Conservation (phyloP, 2,797 vertebrate genomes). For the Poeciliopsis turneri region DNA sequence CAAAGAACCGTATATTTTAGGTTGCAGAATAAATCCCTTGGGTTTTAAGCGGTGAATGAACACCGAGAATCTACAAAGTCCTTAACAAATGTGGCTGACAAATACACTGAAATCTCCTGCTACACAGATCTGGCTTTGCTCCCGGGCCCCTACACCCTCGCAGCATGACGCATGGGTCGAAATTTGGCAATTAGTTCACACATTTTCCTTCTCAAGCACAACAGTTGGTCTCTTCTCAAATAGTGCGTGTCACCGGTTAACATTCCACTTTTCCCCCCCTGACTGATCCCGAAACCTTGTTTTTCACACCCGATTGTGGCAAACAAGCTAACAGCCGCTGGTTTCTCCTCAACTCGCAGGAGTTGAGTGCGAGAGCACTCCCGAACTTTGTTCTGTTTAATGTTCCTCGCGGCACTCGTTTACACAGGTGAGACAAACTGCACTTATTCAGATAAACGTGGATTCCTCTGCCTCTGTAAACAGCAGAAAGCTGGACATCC, state of each 20-base stretch:
- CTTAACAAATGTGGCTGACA: conserved; percentile 31
- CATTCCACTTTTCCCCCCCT: conserved; percentile 26
- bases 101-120: conserved; percentile 47
- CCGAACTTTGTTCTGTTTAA: conserved; percentile 12
- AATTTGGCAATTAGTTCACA: conserved; percentile 50
- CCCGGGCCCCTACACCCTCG: conserved; percentile 32
- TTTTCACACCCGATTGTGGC: conserved; percentile 13
- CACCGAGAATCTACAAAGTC: conserved; percentile 29
- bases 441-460: conserved; percentile 36
- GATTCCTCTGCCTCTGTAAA: conserved; percentile 15
- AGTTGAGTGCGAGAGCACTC: conserved; percentile 14
- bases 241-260: conserved; percentile 36
- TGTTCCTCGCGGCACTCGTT: not conserved
- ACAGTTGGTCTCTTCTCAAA: conserved; percentile 17
- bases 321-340: conserved; percentile 8
- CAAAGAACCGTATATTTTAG: conserved; percentile 33
- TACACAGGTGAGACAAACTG: not conserved
- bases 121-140: conserved; percentile 41
- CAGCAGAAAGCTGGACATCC: not conserved
- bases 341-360: conserved; percentile 9
- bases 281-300: not conserved
- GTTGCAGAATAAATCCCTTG: conserved; percentile 49
- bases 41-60: conserved; percentile 9
- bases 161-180: conserved; percentile 48
- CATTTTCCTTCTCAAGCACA: conserved; percentile 26